Conservation (phyloP, 2,888 invertebrate genomes). For the Hermaeophaga mercurialis region DNA sequence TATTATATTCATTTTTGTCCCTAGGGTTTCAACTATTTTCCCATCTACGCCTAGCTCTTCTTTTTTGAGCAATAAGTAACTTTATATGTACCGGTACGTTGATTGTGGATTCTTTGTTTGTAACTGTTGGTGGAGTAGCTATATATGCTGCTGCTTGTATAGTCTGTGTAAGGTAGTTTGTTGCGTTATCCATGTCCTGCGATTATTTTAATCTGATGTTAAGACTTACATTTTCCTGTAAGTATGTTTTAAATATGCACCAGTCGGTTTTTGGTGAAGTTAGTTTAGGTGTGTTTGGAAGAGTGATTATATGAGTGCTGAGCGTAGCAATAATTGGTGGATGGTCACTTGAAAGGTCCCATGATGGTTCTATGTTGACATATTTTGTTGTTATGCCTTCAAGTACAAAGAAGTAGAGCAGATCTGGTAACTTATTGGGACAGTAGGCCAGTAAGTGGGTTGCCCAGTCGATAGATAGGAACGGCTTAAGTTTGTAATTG, state of each 20-base stretch:
- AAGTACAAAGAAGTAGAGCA: no score
- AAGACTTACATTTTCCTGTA: neutral
- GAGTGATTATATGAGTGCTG: neutral
- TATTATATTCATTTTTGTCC: neutral
- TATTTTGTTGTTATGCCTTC: no score
- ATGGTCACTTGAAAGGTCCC: neutral
- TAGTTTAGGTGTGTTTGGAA: neutral
- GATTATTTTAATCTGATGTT: neutral
- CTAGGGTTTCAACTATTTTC: neutral
- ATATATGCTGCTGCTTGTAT: neutral
- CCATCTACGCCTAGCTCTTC: neutral
- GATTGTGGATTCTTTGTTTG: neutral
- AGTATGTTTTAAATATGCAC: neutral
- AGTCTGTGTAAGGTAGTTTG: neutral
- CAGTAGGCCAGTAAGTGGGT: neutral
- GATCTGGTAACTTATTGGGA: neutral
- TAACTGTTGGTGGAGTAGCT: neutral
- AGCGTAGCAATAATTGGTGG: neutral
- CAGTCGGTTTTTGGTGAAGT: constrained; percentile 1
- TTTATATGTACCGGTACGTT: neutral
- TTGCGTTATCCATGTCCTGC: neutral
- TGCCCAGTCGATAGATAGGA: neutral
- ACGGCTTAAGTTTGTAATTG: neutral
- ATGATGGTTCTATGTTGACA: no score
- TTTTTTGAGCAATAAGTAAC: neutral